phyloP scores from a whole-genome alignment of 2,888 invertebrate species.

The Melipona bicolor region DNA sequence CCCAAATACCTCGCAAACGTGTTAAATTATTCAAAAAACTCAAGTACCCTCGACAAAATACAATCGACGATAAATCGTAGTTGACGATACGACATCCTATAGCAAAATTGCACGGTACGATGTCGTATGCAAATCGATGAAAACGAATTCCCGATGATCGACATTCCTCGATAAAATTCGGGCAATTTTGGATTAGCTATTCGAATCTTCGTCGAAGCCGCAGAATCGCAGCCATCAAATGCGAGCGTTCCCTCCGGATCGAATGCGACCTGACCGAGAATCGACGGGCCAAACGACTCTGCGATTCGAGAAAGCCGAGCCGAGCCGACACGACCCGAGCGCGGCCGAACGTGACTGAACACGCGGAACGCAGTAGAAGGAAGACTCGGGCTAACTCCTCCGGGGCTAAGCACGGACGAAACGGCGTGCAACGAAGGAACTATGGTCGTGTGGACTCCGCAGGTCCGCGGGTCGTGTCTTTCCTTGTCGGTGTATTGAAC shows the following conservation, averaged over 20 bases:
- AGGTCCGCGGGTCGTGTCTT: conserved; percentile 52
- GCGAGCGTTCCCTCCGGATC: conserved; percentile 24
- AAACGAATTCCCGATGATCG: not conserved
- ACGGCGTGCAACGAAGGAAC: conserved; percentile 62
- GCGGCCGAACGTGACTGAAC: conserved; percentile 18
- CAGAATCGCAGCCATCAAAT: conserved; percentile 13
- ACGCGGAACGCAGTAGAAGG: conserved; percentile 34
- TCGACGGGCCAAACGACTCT: conserved; percentile 23
- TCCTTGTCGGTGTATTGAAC: conserved; percentile 81
- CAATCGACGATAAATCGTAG: not conserved
- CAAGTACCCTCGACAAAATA: not conserved
- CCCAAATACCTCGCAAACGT: not conserved
- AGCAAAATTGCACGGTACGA: not conserved
- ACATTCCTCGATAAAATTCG: conserved; percentile 6
- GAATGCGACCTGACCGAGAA: conserved; percentile 27
- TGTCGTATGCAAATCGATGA: not conserved
- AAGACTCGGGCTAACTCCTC: conserved; percentile 29
- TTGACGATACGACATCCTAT: not conserved
- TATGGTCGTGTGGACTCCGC: conserved; percentile 56
- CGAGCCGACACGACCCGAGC: conserved; percentile 31
- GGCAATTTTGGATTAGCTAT: conserved; percentile 12
- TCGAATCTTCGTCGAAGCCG: conserved; percentile 4
- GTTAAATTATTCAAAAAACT: conserved; percentile 15
- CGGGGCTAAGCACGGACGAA: conserved; percentile 41
- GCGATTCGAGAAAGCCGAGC: conserved; percentile 32